Percentiles rank a stretch among this genome's conserved stretches.
phyloP scores from a whole-genome alignment of 2,113 vertebrate genomes.

The Mionectes macconnelli region DNA sequence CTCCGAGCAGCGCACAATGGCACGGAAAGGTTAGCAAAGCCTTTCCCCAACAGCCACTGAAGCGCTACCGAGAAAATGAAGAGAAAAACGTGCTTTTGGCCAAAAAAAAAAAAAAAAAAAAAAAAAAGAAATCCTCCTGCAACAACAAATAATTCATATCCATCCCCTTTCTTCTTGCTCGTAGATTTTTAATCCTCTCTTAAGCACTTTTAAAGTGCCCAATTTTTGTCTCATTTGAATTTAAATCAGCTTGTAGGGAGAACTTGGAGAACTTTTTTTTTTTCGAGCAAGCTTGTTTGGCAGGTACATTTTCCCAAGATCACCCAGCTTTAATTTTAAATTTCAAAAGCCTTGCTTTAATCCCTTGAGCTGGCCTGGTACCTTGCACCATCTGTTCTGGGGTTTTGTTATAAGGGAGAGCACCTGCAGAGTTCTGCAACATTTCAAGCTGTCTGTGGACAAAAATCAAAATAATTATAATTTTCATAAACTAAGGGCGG shows the following conservation, averaged over 20 bases:
- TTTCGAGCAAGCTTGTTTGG: constrained; percentile 70
- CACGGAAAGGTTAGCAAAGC: not conserved
- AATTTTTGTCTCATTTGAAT: constrained; percentile 76
- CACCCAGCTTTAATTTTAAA: constrained; percentile 83
- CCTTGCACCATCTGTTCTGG: constrained; percentile 82
- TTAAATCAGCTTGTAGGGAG: constrained; percentile 70
- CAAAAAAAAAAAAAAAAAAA: not conserved
- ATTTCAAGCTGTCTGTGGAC: constrained; percentile 80
- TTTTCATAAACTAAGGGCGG: constrained; percentile 74
- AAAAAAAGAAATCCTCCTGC: not conserved
- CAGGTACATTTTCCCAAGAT: constrained; percentile 76
- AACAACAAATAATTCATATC: not conserved
- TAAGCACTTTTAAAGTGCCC: constrained; percentile 72
- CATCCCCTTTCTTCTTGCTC: constrained; percentile 30
- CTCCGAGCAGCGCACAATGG: not conserved
- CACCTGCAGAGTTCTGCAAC: constrained; percentile 84
- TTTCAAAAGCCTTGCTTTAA: constrained; percentile 83
- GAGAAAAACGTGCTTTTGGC: not conserved
- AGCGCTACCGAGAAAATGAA: fast-evolving
- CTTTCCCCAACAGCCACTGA: not conserved
- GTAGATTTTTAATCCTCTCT: constrained; percentile 51
- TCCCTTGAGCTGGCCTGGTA: constrained; percentile 82
- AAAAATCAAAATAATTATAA: constrained; percentile 83
- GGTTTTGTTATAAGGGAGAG: constrained; percentile 80
- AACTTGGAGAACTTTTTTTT: constrained; percentile 73